Percentiles rank a stretch among this genome's conserved stretches.
These are phyloP conservation scores for Drosophila pseudotalamancana DNA, from an alignment of 2,888 invertebrate species.

Conservation along the genomic window DNA sequence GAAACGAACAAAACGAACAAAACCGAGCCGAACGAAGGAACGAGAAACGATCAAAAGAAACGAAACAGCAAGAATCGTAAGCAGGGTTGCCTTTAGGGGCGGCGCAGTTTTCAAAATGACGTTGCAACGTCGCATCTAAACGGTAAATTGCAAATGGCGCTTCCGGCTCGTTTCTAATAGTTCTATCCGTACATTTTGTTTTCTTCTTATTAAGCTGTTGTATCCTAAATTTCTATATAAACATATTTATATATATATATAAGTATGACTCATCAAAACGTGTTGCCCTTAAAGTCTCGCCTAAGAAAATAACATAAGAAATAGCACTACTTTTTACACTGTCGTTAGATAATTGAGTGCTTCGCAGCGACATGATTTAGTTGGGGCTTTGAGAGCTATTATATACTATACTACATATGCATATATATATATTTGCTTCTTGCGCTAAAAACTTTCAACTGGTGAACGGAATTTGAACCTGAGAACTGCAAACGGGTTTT, in stretches of 20 bases:
- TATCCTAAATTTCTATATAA: no score
- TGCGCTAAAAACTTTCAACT: conserved; percentile 54
- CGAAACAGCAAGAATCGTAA: conserved; percentile 17
- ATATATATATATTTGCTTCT: conserved; percentile 36
- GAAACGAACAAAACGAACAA: conserved; percentile 18
- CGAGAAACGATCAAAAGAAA: conserved; percentile 21
- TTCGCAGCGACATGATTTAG: no score
- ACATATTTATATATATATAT: neutral
- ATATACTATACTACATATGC: no score
- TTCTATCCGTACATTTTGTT: conserved; percentile 6
- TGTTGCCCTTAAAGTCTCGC: no score
- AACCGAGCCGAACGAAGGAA: conserved; percentile 39
- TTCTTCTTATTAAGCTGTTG: neutral
- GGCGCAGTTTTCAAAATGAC: conserved; percentile 57
- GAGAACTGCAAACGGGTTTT: conserved; percentile 59
- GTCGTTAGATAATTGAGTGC: no score
- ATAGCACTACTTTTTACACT: no score
- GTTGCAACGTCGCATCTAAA: conserved; percentile 40
- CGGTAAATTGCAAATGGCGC: conserved; percentile 60
- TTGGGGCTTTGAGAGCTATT: no score
- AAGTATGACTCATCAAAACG: no score
- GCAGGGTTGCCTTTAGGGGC: conserved; percentile 31
- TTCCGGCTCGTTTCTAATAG: conserved; percentile 49
- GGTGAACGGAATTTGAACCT: conserved; percentile 23
- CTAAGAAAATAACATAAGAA: no score